phyloP scores from a whole-genome alignment of 2,888 invertebrate genomes.

The Monochamus alternatus region DNA sequence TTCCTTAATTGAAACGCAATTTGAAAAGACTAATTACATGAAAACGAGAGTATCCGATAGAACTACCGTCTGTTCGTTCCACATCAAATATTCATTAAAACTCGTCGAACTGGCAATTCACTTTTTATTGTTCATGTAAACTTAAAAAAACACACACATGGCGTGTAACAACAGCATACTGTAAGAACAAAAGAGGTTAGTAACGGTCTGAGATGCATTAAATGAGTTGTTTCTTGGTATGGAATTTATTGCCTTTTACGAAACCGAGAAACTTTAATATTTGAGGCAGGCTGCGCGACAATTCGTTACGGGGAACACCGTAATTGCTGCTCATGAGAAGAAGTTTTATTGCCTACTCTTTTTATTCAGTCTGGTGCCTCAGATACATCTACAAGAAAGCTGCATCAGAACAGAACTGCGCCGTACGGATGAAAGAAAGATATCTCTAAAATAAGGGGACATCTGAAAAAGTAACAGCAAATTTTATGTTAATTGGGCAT shows the following conservation, averaged over 20 bases:
- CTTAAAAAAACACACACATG: conserved; percentile 27
- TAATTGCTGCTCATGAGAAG: conserved; percentile 46
- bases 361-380: background rate
- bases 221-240: conserved; percentile 50
- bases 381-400: background rate
- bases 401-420: too few species aligned
- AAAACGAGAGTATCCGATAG: conserved; percentile 27
- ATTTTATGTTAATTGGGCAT: too few species aligned
- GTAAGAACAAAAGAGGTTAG: conserved; percentile 47
- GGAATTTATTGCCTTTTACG: conserved; percentile 42
- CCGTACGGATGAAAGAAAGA: too few species aligned
- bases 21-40: conserved; percentile 31
- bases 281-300: conserved; percentile 40
- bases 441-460: too few species aligned
- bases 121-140: conserved; percentile 37
- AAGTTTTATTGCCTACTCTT: conserved; percentile 36
- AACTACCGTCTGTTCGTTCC: conserved; percentile 1
- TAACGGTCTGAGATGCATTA: conserved; percentile 47
- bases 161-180: conserved; percentile 25
- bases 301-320: conserved; percentile 46
- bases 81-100: conserved; percentile 32
- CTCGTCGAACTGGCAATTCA: conserved; percentile 30
- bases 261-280: conserved; percentile 31
- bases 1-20: conserved; percentile 2
- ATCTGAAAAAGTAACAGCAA: too few species aligned